Base-by-base conservation (phyloP, 1,140 invertebrate species). In the Macrostomum lignano region DNA sequence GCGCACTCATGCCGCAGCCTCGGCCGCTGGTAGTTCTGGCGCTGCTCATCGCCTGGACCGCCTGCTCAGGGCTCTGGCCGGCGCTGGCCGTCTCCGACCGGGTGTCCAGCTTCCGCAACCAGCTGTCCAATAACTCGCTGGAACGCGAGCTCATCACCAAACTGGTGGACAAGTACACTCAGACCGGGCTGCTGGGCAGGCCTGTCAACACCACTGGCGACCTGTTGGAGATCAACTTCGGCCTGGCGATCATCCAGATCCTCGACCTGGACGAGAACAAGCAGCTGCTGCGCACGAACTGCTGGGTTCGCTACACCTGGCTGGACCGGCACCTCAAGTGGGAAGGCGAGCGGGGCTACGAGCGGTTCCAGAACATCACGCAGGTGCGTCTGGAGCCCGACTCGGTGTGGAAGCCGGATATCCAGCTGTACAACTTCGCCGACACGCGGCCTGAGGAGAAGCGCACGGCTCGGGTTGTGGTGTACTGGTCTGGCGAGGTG, bases 321-420 rank as follows among this genome's bases (percentile, higher is more conserved):
- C n/a, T n/a, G n/a, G n/a, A n/a, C n/a, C n/a, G n/a, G n/a, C n/a
- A n/a, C n/a, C n/a, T n/a, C n/a, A n/a, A n/a, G n/a, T n/a, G n/a
- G n/a, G n/a, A n/a, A n/a, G n/a, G n/a, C n/a, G n/a, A n/a, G n/a
- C n/a, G n/a, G n/a, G n/a, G n/a, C n/a, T n/a, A n/a, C n/a, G n/a
- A n/a, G n/a, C n/a, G n/a, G n/a, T n/a, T n/a, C n/a, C n/a, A n/a
- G n/a, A 47, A 49, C 20, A 50, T 61, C 20, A 46, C 39, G 15
- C 47, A 48, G 22, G 52, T 62, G 10, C 44, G 58, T 39, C 67
- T 98, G 39, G 77, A 81, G 15, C 82, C 84, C 14, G 82, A 94
- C 55, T 91, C 93, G 68, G 84, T 96, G 35, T 98, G 88, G 88
- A 91, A 91, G 54, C 88, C 91, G 3, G 91, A 98, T 57, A 91